These are phyloP conservation scores for Cynoglossus semilaevis DNA, from an alignment of 2,113 vertebrate species.

Conservation along the genomic window DNA sequence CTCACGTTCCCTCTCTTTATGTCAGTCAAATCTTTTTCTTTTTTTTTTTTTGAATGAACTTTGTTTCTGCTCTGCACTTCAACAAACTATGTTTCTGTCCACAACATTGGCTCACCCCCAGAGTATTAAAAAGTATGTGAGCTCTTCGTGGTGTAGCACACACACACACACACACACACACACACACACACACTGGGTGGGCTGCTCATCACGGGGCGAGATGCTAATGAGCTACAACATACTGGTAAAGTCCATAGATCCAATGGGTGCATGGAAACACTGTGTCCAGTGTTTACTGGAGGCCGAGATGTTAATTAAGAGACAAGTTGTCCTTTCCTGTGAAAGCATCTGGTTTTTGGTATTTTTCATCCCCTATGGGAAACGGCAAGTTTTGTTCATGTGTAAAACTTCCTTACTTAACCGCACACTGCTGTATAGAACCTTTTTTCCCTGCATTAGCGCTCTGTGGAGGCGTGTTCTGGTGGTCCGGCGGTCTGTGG, in stretches of 20 bases:
- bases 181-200: constrained; percentile 68
- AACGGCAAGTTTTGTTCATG: constrained; percentile 62
- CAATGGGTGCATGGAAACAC: constrained; percentile 43
- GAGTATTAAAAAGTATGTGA: constrained; percentile 57
- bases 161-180: constrained; percentile 52
- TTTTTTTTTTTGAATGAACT: constrained; percentile 37
- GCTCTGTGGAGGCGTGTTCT: constrained; percentile 24
- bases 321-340: constrained; percentile 61
- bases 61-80: constrained; percentile 25
- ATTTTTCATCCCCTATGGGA: constrained; percentile 58
- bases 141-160: constrained; percentile 39
- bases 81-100: constrained; percentile 54
- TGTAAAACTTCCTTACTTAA: constrained; percentile 58
- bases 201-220: constrained; percentile 60
- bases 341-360: constrained; percentile 58
- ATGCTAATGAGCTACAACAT: constrained; percentile 66
- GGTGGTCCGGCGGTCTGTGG: constrained; percentile 55
- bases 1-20: constrained; percentile 27
- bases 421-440: constrained; percentile 44
- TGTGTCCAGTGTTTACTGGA: constrained; percentile 61
- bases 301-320: constrained; percentile 58
- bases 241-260: constrained; percentile 51
- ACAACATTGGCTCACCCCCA: constrained; percentile 53
- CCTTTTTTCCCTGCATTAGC: constrained; percentile 23
- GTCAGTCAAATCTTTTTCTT: not conserved